Conservation (phyloP, 2,797 vertebrate species). For the Cyclopterus lumpus region DNA sequence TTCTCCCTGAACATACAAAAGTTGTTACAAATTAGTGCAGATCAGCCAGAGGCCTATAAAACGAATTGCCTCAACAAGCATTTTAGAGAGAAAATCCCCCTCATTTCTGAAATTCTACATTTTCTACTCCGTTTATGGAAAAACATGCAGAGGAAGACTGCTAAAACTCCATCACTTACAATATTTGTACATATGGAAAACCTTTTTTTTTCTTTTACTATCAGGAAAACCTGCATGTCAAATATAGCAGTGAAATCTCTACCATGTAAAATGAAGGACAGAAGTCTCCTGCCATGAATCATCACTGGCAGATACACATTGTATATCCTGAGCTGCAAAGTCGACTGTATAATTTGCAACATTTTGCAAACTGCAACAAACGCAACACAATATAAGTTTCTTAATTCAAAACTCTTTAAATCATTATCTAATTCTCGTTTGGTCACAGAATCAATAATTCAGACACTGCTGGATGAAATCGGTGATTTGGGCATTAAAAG, state of each 20-base stretch:
- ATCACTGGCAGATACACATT: slow-evolving; percentile 68
- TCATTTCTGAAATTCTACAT: slow-evolving; percentile 73
- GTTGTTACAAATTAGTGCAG: slow-evolving; percentile 84
- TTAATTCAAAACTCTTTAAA: slow-evolving; percentile 33
- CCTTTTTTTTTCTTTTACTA: slow-evolving; percentile 19
- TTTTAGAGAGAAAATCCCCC: slow-evolving; percentile 65
- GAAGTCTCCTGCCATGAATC: slow-evolving; percentile 62
- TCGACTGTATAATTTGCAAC: slow-evolving; percentile 59
- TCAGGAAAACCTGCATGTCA: slow-evolving; percentile 29
- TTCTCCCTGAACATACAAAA: slow-evolving; percentile 80
- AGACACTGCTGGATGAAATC: slow-evolving; percentile 26
- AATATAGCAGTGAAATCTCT: slow-evolving; percentile 49
- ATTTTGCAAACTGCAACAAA: slow-evolving; percentile 29
- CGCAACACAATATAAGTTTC: slow-evolving; percentile 45
- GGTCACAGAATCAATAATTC: slow-evolving; percentile 32
- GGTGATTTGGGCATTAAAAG: slow-evolving; percentile 16
- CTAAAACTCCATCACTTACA: slow-evolving; percentile 62
- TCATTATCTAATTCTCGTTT: slow-evolving; percentile 29
- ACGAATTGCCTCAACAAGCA: slow-evolving; percentile 83
- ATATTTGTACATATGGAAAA: slow-evolving; percentile 63
- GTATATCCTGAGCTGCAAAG: slow-evolving; percentile 80
- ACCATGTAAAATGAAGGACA: slow-evolving; percentile 57
- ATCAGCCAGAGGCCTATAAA: slow-evolving; percentile 83
- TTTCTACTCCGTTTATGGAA: slow-evolving; percentile 60
- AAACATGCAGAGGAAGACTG: slow-evolving; percentile 68